Evolutionary conservation across 2,797 vertebrate species (phyloP), one percentile per base, ranked within the genome.

Genomic region (Babyrousa celebensis): DNA sequence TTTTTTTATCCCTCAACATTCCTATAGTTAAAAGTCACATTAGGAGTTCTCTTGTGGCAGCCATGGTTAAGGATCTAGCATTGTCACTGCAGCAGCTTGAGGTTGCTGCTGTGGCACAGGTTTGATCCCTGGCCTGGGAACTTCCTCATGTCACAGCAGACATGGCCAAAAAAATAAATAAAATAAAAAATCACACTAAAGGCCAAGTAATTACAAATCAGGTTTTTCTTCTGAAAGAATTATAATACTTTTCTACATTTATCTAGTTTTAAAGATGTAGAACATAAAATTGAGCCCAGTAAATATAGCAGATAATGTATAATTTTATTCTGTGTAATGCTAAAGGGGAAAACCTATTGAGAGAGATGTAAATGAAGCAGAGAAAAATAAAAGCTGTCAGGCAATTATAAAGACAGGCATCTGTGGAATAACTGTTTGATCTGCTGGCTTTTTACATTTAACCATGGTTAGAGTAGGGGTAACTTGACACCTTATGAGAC

Each of bases 291-390:
- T 93, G 85, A 93, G 17, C 68, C 8, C 40, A 74, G 52, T 78
- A 94, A 93, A 67, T 65, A 58, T 20, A 60, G 12, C 54, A 88
- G 63, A 75, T 90, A 72, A 75, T 75, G 12, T 54, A 21, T 71
- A 8, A 29, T 95, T 89, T 95, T 96, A 52, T 79, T 91, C 63
- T 85, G 12, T 87, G 15, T 43, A 78, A 23, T 88, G 65, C 29
- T 86, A 80, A 87, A 89, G 75, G 25, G 71, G 25, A 92, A 62
- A 84, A 40, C 67, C 14, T 60, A 56, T 6, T 70, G 60, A 60
- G 25, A 43, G 54, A 92, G 65, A 12, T 77, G 18, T 20, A 89
- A 62, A 68, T 6, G n/a, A 43, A 72, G 21, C 32, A 89, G 21
- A 90, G 77, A 78, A 79, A 80, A 68, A 11, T 74, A 60, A 83